Evolutionary conservation across 2,113 vertebrate genomes (phyloP).

Genomic region (Pluvialis apricaria): DNA sequence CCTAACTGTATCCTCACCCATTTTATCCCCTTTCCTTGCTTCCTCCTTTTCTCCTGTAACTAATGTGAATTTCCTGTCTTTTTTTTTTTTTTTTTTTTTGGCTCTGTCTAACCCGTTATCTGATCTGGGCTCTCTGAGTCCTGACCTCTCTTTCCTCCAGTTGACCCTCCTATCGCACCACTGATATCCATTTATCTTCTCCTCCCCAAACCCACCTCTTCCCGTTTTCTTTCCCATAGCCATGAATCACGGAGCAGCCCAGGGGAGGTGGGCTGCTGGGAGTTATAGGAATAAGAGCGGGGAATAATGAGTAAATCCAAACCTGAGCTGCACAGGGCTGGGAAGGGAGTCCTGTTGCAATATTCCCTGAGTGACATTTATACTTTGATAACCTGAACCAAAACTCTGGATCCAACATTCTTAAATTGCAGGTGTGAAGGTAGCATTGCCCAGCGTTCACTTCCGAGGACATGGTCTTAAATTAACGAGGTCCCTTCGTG

Average conservation of each 20-base stretch:
- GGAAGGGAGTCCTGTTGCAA: background rate
- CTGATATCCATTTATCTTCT: background rate
- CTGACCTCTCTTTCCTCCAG: constrained; percentile 36
- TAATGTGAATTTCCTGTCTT: constrained; percentile 47
- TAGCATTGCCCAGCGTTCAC: background rate
- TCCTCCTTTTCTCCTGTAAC: constrained; percentile 47
- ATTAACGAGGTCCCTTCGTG: background rate
- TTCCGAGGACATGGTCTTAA: background rate
- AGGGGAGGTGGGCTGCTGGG: background rate
- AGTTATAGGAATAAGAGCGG: background rate
- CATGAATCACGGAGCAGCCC: rapidly evolving
- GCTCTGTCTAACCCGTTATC: background rate
- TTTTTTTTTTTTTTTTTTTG: background rate
- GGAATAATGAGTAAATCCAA: background rate
- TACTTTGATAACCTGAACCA: background rate
- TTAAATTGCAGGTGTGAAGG: background rate
- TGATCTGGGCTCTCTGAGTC: background rate
- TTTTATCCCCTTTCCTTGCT: background rate
- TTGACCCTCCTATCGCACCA: background rate
- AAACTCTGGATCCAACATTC: background rate
- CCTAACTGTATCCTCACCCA: constrained; percentile 16
- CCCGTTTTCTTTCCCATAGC: background rate
- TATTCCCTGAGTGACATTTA: background rate
- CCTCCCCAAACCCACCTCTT: background rate
- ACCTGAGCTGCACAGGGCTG: background rate